Evolutionary conservation across 2,888 invertebrate genomes (phyloP).

Genomic region (Stenchaetothrips biformis): DNA sequence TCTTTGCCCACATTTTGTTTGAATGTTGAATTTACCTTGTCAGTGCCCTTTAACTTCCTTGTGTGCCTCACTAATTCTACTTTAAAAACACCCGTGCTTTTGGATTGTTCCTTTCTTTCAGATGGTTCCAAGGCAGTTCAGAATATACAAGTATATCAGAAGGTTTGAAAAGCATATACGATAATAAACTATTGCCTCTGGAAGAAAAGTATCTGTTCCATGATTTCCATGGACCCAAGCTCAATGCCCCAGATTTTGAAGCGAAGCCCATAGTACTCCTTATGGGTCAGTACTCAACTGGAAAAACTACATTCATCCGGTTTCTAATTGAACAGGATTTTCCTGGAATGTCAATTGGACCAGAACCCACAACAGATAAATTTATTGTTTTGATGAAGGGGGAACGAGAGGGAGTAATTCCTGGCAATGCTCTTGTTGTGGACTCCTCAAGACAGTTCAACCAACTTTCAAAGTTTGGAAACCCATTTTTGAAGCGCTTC

Average conservation of each 20-base stretch:
- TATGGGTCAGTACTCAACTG: conserved; percentile 62
- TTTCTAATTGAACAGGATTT: conserved; percentile 56
- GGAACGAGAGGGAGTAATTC: conserved; percentile 50
- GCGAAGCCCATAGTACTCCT: conserved; percentile 62
- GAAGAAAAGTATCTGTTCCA: conserved; percentile 52
- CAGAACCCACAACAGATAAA: conserved; percentile 61
- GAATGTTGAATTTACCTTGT: neutral
- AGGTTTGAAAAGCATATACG: conserved; percentile 44
- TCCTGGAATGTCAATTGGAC: conserved; percentile 61
- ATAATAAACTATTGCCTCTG: conserved; percentile 51
- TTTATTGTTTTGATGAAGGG: conserved; percentile 60
- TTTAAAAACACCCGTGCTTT: neutral
- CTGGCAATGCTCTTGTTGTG: conserved; percentile 61
- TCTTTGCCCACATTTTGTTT: too few species aligned
- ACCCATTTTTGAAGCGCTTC: conserved; percentile 60
- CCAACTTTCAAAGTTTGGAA: conserved; percentile 59
- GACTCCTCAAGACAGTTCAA: conserved; percentile 60
- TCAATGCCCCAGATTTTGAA: conserved; percentile 59
- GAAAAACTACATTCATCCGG: conserved; percentile 55
- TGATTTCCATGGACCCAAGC: conserved; percentile 54
- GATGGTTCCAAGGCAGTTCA: conserved; percentile 2
- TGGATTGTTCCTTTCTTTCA: neutral
- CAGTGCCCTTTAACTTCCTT: neutral
- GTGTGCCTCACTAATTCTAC: neutral
- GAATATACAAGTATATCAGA: conserved; percentile 15